Evolutionary conservation across 2,888 invertebrate genomes (phyloP), one percentile per base, ranked within the genome.

Genomic region (Galerucella calmariensis): DNA sequence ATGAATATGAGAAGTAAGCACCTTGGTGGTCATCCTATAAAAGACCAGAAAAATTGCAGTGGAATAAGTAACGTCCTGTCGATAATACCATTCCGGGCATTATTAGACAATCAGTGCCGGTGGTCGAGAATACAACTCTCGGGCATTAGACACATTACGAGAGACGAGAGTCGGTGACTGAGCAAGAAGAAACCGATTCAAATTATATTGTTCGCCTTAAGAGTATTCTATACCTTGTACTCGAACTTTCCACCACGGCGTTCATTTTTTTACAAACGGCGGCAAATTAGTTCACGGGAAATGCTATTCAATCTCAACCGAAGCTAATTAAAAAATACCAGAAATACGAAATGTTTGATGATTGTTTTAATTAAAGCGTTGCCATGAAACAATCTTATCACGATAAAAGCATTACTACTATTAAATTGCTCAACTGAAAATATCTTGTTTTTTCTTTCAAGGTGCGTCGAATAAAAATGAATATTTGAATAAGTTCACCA

Each of bases 31-130:
- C 74, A 71, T 56, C 71, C 71, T 71, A 74, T 67, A 74, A 62
- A 74, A 51, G 71, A 74, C 12, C 63, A 65, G 71, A 74, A 74
- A 68, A 74, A 74, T 74, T 41, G 71, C 71, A 62, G 58, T 56
- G 46, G 46, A 74, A 74, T 74, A 74, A 74, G 67, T 71, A 74
- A 71, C 74, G 70, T 74, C 74, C 71, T 67, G 74, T 71, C 74
- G 74, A 74, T 74, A 74, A 71, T 71, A 77, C 84, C 83, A 83
- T 84, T 83, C 82, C 76, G 77, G 84, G 83, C 81, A 75, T 81
- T 83, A 84, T 83, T 84, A 83, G 83, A 84, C 82, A 85, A 84
- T 85, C 85, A 83, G 84, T 84, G 84, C 84, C 77, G 85, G 84
- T 85, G 84, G 85, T 85, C 84, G 83, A 75, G 73, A 63, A 73